Conservation (phyloP, 2,797 vertebrate genomes). For the Typhlichthys subterraneus region DNA sequence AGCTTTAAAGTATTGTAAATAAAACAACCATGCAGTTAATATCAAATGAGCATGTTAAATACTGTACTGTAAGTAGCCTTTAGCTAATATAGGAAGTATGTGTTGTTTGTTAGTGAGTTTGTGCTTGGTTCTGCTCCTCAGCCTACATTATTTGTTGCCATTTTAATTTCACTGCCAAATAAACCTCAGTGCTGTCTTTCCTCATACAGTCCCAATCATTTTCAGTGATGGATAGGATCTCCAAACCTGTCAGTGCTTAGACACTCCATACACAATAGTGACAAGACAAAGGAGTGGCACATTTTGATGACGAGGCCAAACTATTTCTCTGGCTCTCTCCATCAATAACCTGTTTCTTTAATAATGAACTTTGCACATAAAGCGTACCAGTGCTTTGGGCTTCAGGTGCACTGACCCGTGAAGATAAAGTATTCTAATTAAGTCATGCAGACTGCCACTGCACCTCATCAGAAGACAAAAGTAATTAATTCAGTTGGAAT, state of each 20-base stretch:
- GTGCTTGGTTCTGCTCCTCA: too few relatives aligned
- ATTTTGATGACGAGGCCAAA: neutral
- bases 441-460: slow-evolving; percentile 44
- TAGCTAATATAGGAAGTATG: too few relatives aligned
- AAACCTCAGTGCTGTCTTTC: neutral
- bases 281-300: neutral
- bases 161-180: neutral
- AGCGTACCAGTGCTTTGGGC: slow-evolving; percentile 22
- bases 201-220: neutral
- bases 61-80: too few relatives aligned
- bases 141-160: too few relatives aligned
- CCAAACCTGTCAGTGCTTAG: neutral
- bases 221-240: neutral
- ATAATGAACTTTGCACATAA: slow-evolving; percentile 51
- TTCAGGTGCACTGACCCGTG: slow-evolving; percentile 41
- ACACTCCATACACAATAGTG: neutral
- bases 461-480: slow-evolving; percentile 49
- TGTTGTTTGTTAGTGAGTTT: too few relatives aligned
- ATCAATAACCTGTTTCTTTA: slow-evolving; percentile 35
- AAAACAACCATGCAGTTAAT: too few relatives aligned
- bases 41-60: too few relatives aligned
- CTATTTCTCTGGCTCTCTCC: neutral
- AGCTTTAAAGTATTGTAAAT: too few relatives aligned
- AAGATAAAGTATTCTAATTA: slow-evolving; percentile 68
- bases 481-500: slow-evolving; percentile 67